A percentile compares a stretch with the other conserved stretches of the same genome.
Evolutionary conservation across 2,888 invertebrate genomes (phyloP).

Genomic region (Apodemia mormo): DNA sequence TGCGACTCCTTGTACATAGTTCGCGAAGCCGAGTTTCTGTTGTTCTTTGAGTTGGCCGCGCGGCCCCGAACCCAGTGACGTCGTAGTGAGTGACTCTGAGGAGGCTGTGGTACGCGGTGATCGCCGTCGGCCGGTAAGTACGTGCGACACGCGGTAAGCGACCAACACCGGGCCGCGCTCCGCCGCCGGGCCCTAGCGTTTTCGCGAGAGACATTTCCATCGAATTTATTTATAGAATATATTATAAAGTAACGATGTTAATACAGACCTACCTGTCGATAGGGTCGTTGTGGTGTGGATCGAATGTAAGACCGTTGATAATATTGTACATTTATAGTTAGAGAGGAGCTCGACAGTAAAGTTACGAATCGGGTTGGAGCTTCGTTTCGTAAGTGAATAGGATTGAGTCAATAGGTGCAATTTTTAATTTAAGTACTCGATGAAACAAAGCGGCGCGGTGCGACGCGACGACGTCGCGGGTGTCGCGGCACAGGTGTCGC

Average conservation of each 20-base stretch:
- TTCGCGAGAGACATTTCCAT: constrained; percentile 77
- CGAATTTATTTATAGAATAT: constrained; percentile 81
- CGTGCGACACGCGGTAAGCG: constrained; percentile 23
- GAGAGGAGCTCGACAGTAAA: constrained; percentile 68
- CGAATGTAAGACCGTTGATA: constrained; percentile 75
- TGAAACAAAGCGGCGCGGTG: constrained; percentile 40
- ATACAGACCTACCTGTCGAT: constrained; percentile 66
- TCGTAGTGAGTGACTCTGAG: constrained; percentile 51
- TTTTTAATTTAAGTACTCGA: constrained; percentile 70
- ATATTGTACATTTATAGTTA: constrained; percentile 74
- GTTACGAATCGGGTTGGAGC: constrained; percentile 75
- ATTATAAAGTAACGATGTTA: constrained; percentile 75
- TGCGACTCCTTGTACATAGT: constrained; percentile 36
- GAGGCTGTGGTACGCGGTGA: constrained; percentile 65
- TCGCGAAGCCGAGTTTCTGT: constrained; percentile 37
- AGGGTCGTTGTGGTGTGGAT: constrained; percentile 74
- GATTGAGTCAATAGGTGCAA: constrained; percentile 80
- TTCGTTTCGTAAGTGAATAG: constrained; percentile 70
- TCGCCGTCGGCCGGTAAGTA: constrained; percentile 43
- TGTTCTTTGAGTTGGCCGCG: constrained; percentile 34
- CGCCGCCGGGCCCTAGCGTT: constrained; percentile 44
- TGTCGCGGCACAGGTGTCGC: constrained; percentile 29
- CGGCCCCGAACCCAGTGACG: constrained; percentile 36
- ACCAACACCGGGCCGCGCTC: constrained; percentile 36
- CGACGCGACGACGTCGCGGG: constrained; percentile 21